phyloP scores from a whole-genome alignment of 2,888 invertebrate species.

The Ceraclea dissimilis region DNA sequence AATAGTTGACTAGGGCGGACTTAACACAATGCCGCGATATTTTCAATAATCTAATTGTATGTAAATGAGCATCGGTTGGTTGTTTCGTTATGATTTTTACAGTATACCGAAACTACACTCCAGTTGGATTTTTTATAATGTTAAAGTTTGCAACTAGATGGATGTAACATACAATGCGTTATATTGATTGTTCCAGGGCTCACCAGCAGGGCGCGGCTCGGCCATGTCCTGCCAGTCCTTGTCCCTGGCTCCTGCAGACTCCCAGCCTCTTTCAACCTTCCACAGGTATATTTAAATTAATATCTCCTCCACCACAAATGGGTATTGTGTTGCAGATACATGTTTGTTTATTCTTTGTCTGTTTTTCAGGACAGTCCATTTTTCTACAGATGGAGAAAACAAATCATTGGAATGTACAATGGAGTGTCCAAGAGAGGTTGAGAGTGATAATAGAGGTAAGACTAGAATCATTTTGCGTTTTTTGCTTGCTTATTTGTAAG shows the following conservation, averaged over 20 bases:
- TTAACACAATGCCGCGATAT: too few species aligned
- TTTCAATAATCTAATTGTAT: too few species aligned
- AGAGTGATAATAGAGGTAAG: conserved; percentile 20
- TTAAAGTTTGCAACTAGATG: too few species aligned
- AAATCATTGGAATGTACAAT: conserved; percentile 24
- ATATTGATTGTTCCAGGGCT: conserved; percentile 34
- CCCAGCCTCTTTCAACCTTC: conserved; percentile 22
- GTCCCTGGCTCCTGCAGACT: conserved; percentile 28
- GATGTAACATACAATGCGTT: too few species aligned
- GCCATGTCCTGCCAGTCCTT: conserved; percentile 50
- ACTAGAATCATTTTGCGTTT: too few species aligned
- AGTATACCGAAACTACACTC: too few species aligned
- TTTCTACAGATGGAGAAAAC: conserved; percentile 22
- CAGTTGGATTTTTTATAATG: too few species aligned
- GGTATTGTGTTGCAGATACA: not conserved
- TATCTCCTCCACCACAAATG: not conserved
- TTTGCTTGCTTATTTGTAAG: too few species aligned
- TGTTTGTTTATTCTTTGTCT: not conserved
- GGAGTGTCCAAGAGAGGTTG: conserved; percentile 20
- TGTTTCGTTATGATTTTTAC: too few species aligned
- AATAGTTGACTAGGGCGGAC: too few species aligned
- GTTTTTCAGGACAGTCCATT: conserved; percentile 22
- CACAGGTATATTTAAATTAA: conserved; percentile 19
- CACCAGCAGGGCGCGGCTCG: conserved; percentile 40
- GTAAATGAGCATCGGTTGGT: too few species aligned